Percentiles rank a stretch among this genome's conserved stretches.
Conservation (phyloP, 2,113 vertebrate species). For the Chaetorhynchus papuensis region DNA sequence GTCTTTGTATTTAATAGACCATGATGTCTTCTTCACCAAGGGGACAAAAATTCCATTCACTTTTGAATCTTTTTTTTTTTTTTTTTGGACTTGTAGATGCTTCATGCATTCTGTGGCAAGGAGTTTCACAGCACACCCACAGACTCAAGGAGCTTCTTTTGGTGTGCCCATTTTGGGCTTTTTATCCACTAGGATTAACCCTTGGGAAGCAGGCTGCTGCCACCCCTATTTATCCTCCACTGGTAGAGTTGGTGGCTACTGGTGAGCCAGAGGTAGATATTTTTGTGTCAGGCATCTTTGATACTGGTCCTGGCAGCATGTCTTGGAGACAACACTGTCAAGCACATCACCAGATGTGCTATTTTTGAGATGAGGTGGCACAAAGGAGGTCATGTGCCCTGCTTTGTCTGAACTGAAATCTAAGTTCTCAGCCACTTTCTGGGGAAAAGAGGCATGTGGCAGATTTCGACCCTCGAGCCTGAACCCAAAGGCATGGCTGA, state of each 20-base stretch:
- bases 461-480: accelerated
- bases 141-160: background rate
- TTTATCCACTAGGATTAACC: background rate
- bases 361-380: background rate
- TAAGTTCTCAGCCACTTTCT: background rate
- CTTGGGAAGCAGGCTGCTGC: background rate
- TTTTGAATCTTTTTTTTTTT: accelerated
- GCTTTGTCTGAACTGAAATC: background rate
- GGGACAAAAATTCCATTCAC: background rate
- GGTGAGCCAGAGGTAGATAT: background rate
- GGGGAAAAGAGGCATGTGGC: accelerated
- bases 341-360: background rate
- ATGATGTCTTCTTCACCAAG: background rate
- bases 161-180: background rate
- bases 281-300: background rate
- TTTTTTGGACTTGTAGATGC: background rate
- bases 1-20: background rate
- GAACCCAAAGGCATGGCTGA: background rate
- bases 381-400: background rate
- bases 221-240: background rate
- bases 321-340: background rate
- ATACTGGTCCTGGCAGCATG: background rate
- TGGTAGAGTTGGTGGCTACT: background rate
- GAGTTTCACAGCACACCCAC: background rate
- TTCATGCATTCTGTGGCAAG: background rate